Base-by-base conservation (phyloP, 2,888 invertebrate species). In the Leucophenga maculata region DNA sequence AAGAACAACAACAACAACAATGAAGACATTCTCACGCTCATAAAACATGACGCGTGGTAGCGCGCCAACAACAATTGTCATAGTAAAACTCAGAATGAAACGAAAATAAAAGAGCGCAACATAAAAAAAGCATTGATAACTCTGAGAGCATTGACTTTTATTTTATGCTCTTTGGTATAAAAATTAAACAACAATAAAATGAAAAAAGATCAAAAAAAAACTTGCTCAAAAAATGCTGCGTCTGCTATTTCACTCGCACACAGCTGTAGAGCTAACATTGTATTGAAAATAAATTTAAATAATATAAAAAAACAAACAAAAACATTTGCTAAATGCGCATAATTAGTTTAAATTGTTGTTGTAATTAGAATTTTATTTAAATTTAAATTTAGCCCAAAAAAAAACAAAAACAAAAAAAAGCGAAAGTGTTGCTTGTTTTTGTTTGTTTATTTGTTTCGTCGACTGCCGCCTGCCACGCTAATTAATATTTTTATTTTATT, bases 171-270 rank as follows among this genome's bases (percentile, higher is more conserved):
- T 55, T 20, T 55, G 9, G 1, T 18, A 20, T 22, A 55, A 55
- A 55, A 18, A 50, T 54, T 3, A 54, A 54, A 54, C 1, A 54
- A 54, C 22, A 54, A 55, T 3, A 55, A 55, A 20, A 4, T 2
- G 26, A 3, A 26, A 20, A 9, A 20, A 50, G n/a, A n/a, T n/a
- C n/a, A n/a, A 50, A 20, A 57, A 57, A 22, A 20, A 54, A 54
- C 18, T 16, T 60, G 39, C 59, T 60, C 59, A 39, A 60, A 60
- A 60, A 39, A 60, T 60, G 59, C 59, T 60, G 59, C 31, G 8
- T 1, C 4, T 39, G 39, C 9, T 39, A 11, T 39, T 1, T 39
- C 39, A 9, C 39, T 39, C 39, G 1, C 13, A 22, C 4, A 1
- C 4, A 26, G 22, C 22, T 14, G 39, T 39, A 22, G 14, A 31